These are phyloP conservation scores for Celastrina argiolus DNA, from an alignment of 2,888 invertebrate species.

Conservation along the genomic window DNA sequence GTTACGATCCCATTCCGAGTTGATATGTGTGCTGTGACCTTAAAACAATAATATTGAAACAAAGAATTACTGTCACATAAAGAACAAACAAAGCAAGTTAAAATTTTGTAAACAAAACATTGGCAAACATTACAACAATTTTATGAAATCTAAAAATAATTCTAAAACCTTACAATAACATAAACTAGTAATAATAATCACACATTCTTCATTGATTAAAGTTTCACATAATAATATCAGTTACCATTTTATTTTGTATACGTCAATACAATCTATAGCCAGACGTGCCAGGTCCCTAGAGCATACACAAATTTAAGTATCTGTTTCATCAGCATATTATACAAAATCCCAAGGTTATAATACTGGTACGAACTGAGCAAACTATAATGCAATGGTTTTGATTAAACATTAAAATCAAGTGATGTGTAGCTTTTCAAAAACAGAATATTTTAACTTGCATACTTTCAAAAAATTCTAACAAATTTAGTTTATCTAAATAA, in stretches of 20 bases:
- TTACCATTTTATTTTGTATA: not conserved
- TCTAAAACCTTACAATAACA: constrained; percentile 1
- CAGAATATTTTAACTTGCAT: not conserved
- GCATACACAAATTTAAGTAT: not conserved
- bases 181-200: constrained; percentile 13
- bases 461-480: not conserved
- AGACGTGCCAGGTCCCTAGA: not conserved
- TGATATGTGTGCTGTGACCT: too few species aligned
- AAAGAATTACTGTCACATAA: constrained; percentile 2
- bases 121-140: constrained; percentile 11
- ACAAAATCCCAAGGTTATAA: not conserved
- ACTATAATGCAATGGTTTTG: not conserved
- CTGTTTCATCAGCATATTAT: not conserved
- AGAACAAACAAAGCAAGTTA: constrained; percentile 3
- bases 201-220: not conserved
- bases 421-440: not conserved
- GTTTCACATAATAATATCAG: not conserved
- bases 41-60: not conserved
- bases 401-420: not conserved
- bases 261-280: not conserved
- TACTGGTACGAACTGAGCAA: not conserved
- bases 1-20: too few species aligned
- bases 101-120: constrained; percentile 19
- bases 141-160: constrained; percentile 14
- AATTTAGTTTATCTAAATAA: not conserved